These are phyloP conservation scores for Argentina silus DNA, from an alignment of 2,797 vertebrate genomes.

Conservation along the genomic window DNA sequence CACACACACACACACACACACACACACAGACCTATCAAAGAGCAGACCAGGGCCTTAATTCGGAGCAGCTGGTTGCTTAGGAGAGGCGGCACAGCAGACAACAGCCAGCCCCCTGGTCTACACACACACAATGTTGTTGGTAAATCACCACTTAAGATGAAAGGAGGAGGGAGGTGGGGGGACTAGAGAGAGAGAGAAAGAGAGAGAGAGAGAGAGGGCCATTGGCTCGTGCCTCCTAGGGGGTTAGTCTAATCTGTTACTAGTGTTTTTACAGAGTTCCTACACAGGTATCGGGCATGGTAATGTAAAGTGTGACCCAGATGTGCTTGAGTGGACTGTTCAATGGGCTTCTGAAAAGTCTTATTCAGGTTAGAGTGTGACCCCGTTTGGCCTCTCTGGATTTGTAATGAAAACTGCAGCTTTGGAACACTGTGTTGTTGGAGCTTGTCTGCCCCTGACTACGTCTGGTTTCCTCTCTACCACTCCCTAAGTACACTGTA, in stretches of 20 bases:
- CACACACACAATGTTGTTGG: constrained; percentile 71
- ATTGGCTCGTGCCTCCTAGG: no score
- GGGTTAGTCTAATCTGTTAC: no score
- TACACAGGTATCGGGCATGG: no score
- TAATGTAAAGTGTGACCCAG: no score
- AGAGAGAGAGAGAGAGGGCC: constrained; percentile 51
- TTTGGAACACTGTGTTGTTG: constrained; percentile 9
- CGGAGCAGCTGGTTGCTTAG: background rate
- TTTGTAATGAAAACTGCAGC: constrained; percentile 14
- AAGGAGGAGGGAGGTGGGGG: no score
- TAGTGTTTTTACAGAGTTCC: no score
- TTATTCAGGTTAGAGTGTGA: constrained; percentile 27
- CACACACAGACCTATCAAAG: no score
- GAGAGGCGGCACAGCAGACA: constrained; percentile 56
- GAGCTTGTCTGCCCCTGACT: background rate
- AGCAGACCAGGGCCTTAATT: constrained; percentile 2
- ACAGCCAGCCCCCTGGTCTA: constrained; percentile 61
- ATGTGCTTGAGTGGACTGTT: background rate
- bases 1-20: no score
- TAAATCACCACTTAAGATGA: constrained; percentile 77
- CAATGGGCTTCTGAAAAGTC: constrained; percentile 12
- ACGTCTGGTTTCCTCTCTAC: background rate
- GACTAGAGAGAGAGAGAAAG: background rate
- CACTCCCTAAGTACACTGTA: background rate
- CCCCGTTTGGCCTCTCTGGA: constrained; percentile 17